phyloP scores from a whole-genome alignment of 2,113 vertebrate genomes.

The Oryzias celebensis region DNA sequence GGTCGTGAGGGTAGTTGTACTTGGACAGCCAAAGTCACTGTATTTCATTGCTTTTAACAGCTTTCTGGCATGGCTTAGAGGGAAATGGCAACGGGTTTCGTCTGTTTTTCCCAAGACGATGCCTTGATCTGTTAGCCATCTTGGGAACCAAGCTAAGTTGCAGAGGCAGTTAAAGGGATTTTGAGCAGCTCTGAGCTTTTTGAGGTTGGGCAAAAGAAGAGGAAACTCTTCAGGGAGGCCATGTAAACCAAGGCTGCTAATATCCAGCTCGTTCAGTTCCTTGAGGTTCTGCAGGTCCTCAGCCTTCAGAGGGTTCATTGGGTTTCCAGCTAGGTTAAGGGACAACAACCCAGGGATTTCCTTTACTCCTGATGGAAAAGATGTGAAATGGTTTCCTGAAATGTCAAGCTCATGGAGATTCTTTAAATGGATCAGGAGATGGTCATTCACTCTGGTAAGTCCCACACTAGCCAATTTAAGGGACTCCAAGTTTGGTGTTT shows the following conservation, averaged over 20 bases:
- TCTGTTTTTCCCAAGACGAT: slow-evolving; percentile 81
- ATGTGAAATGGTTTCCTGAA: slow-evolving; percentile 86
- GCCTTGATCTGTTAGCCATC: slow-evolving; percentile 81
- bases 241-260: slow-evolving; percentile 90
- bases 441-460: slow-evolving; percentile 78
- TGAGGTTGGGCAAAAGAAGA: slow-evolving; percentile 81
- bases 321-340: slow-evolving; percentile 87
- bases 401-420: slow-evolving; percentile 92
- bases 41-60: slow-evolving; percentile 84
- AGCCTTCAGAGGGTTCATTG: slow-evolving; percentile 80
- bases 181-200: slow-evolving; percentile 81
- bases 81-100: slow-evolving; percentile 95
- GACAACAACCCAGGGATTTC: slow-evolving; percentile 79
- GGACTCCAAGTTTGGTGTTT: slow-evolving; percentile 84
- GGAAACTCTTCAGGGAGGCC: slow-evolving; percentile 86
- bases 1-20: slow-evolving; percentile 80
- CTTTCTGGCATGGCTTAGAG: slow-evolving; percentile 86
- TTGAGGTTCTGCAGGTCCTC: slow-evolving; percentile 82
- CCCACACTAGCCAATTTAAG: slow-evolving; percentile 86
- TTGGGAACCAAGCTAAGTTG: slow-evolving; percentile 88
- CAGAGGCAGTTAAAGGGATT: slow-evolving; percentile 98
- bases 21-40: slow-evolving; percentile 88
- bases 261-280: slow-evolving; percentile 87
- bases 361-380: slow-evolving; percentile 74
- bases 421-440: slow-evolving; percentile 81